phyloP scores from a whole-genome alignment of 2,113 vertebrate species.

The Orcinus orca region DNA sequence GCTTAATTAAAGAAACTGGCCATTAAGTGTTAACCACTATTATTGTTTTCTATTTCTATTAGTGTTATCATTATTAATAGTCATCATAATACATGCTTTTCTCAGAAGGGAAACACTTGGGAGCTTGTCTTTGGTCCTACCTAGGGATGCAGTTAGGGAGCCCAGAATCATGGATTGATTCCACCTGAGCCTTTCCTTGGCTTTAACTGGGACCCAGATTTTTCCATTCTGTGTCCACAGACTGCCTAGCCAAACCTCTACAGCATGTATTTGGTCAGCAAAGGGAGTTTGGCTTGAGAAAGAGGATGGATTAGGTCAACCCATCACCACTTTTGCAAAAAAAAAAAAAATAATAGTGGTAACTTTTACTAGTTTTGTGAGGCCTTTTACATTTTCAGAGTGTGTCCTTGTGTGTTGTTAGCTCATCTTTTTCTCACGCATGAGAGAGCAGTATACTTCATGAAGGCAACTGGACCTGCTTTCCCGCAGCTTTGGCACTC shows the following conservation, averaged over 20 bases:
- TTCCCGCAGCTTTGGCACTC: background rate
- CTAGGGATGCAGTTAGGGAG: background rate
- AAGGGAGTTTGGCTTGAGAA: background rate
- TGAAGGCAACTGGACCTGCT: background rate
- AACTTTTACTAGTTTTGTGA: background rate
- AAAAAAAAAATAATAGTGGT: background rate
- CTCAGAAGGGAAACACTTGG: background rate
- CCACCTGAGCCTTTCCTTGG: background rate
- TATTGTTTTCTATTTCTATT: background rate
- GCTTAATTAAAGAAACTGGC: background rate
- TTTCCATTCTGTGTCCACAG: background rate
- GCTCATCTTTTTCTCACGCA: background rate
- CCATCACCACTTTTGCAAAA: background rate
- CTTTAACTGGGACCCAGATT: background rate
- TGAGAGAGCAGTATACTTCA: background rate
- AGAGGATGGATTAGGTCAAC: background rate
- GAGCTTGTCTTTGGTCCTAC: background rate
- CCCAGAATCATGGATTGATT: background rate
- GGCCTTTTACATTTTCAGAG: background rate
- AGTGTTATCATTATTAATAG: background rate
- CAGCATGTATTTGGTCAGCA: background rate
- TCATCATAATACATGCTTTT: background rate
- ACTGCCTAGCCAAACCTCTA: background rate
- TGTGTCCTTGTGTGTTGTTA: background rate
- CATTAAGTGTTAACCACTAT: slow-evolving; percentile 15